These are phyloP conservation scores for Platysternon megacephalum DNA, from an alignment of 2,113 vertebrate genomes.

Conservation along the genomic window DNA sequence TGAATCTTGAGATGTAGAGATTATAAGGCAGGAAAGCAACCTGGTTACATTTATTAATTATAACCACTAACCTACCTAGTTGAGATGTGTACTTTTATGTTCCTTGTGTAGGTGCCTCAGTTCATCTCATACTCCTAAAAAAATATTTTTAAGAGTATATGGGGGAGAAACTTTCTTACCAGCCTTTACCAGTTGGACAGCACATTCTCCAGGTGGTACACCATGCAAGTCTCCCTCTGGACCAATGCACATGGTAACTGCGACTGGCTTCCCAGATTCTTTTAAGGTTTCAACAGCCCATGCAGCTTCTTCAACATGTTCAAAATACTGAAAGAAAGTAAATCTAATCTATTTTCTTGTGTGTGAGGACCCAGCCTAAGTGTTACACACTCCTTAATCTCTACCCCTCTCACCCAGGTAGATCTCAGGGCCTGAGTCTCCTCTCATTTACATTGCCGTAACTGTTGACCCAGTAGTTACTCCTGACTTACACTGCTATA, in stretches of 20 bases:
- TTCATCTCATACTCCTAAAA: not conserved
- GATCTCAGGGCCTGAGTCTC: not conserved
- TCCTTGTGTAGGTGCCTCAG: not conserved
- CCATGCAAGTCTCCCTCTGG: slow-evolving; percentile 93
- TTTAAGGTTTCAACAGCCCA: slow-evolving; percentile 96
- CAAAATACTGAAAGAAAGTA: slow-evolving; percentile 90
- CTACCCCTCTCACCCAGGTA: not conserved
- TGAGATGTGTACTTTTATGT: not conserved
- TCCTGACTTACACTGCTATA: not conserved
- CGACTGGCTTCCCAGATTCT: slow-evolving; percentile 89
- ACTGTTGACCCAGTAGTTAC: not conserved
- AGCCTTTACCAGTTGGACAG: slow-evolving; percentile 89
- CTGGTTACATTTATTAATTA: not conserved
- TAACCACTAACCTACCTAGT: not conserved
- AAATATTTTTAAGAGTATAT: not conserved
- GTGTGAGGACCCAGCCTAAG: not conserved
- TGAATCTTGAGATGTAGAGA: not conserved
- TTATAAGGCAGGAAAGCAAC: not conserved
- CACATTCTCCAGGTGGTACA: slow-evolving; percentile 90
- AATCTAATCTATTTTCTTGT: not conserved
- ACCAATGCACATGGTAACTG: slow-evolving; percentile 92
- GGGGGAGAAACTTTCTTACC: slow-evolving; percentile 75
- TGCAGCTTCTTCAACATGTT: slow-evolving; percentile 96
- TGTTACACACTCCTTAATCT: not conserved
- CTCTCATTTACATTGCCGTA: not conserved